A percentile compares a stretch with the other conserved stretches of the same genome.
Conservation (phyloP, 1,140 invertebrate species). For the Proctacanthus coquilletti region DNA sequence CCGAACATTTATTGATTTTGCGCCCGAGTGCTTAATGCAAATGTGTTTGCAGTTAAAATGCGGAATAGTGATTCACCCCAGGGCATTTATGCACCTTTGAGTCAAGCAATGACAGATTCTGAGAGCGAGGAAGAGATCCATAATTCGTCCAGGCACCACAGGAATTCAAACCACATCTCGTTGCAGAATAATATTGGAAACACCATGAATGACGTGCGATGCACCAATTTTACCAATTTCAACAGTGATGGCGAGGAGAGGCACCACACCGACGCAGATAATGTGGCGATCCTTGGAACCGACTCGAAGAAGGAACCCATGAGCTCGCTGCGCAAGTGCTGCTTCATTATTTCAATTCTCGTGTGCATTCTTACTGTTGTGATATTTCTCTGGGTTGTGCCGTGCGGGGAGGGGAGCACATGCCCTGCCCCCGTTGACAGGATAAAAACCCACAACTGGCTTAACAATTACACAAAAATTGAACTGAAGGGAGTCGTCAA, state of each 20-base stretch:
- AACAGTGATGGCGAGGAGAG: constrained; percentile 23
- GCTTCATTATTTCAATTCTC: constrained; percentile 49
- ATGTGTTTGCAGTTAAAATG: constrained; percentile 26
- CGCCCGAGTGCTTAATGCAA: neutral
- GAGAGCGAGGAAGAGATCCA: constrained; percentile 53
- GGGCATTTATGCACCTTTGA: constrained; percentile 48
- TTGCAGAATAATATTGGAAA: neutral
- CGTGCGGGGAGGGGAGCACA: constrained; percentile 46
- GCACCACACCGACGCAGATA: constrained; percentile 15
- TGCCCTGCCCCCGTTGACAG: constrained; percentile 37
- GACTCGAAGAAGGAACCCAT: constrained; percentile 32
- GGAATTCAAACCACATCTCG: neutral
- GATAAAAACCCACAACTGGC: constrained; percentile 46
- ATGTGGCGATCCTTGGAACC: constrained; percentile 23
- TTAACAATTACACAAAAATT: constrained; percentile 49
- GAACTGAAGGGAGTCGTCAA: constrained; percentile 56
- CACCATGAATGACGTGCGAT: constrained; percentile 39
- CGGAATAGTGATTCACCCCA: constrained; percentile 29
- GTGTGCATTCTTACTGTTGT: constrained; percentile 51
- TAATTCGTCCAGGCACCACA: constrained; percentile 18
- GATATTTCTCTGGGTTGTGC: constrained; percentile 57
- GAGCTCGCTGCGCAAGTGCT: constrained; percentile 44
- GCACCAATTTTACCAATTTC: constrained; percentile 21
- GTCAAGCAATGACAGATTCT: constrained; percentile 52
- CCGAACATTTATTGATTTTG: constrained; percentile 3